Percentiles rank a stretch among this genome's conserved stretches.
Conservation (phyloP, 1,140 invertebrate genomes). For the Hycleus cichorii region DNA sequence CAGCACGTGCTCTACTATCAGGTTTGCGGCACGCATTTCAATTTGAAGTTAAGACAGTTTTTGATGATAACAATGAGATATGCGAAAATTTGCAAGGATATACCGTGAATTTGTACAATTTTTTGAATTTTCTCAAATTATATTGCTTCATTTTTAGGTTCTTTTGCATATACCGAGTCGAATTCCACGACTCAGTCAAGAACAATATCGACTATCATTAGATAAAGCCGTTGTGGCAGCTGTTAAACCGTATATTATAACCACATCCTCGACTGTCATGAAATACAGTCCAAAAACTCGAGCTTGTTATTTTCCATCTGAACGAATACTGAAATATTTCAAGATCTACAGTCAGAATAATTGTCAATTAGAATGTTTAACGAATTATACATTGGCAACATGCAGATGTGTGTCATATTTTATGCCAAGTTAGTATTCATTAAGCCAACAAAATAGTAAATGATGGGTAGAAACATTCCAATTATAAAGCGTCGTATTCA, state of each 20-base stretch:
- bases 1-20: slow-evolving; percentile 41
- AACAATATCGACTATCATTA: slow-evolving; percentile 8
- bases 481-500: not conserved
- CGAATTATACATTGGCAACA: slow-evolving; percentile 25
- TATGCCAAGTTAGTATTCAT: slow-evolving; percentile 28
- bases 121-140: slow-evolving; percentile 33
- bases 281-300: slow-evolving; percentile 34
- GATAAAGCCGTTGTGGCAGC: slow-evolving; percentile 6
- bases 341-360: slow-evolving; percentile 34
- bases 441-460: not conserved
- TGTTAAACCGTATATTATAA: slow-evolving; percentile 11
- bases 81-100: slow-evolving; percentile 47
- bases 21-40: slow-evolving; percentile 42
- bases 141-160: slow-evolving; percentile 2
- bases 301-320: slow-evolving; percentile 44
- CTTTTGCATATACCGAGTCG: slow-evolving; percentile 2
- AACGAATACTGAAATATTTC: slow-evolving; percentile 46
- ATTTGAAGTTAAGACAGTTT: slow-evolving; percentile 38
- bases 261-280: slow-evolving; percentile 15
- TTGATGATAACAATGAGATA: slow-evolving; percentile 43
- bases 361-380: slow-evolving; percentile 37
- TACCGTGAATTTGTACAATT: slow-evolving; percentile 48
- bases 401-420: slow-evolving; percentile 35
- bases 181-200: slow-evolving; percentile 1
- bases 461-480: not conserved